A percentile compares a stretch with the other conserved stretches of the same genome.
Conservation (phyloP, 1,140 invertebrate genomes). For the Magallana angulata region DNA sequence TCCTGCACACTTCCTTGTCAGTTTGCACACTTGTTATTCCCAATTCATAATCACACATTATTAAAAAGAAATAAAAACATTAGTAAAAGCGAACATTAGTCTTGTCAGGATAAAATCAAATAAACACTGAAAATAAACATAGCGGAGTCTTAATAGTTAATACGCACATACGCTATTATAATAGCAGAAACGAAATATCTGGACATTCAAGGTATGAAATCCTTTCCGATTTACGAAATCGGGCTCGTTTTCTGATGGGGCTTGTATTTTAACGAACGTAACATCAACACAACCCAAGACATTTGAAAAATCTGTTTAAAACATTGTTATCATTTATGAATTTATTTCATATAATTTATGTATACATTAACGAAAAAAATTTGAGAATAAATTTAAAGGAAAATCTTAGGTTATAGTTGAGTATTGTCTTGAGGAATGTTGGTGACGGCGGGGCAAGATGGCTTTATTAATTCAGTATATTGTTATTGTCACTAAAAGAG, state of each 20-base stretch:
- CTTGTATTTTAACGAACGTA: slow-evolving; percentile 42
- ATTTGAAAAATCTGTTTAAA: slow-evolving; percentile 41
- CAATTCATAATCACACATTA: background rate
- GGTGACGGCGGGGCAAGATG: no score
- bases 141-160: background rate
- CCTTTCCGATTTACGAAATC: slow-evolving; percentile 44
- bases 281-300: slow-evolving; percentile 45
- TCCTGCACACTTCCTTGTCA: background rate
- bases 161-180: background rate
- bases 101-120: background rate
- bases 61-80: background rate
- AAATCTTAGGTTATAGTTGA: no score
- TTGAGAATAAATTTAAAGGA: no score
- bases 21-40: background rate
- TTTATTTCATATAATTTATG: no score
- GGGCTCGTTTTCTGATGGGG: slow-evolving; percentile 19
- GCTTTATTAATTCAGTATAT: no score
- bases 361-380: no score
- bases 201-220: slow-evolving; percentile 48
- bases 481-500: no score
- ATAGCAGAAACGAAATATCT: background rate
- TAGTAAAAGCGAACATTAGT: background rate
- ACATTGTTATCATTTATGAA: no score
- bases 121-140: background rate
- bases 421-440: no score